These are phyloP conservation scores for Hormiphora californensis DNA, from an alignment of 37 sponge, comb jelly and placozoan species.

Conservation along the genomic window DNA sequence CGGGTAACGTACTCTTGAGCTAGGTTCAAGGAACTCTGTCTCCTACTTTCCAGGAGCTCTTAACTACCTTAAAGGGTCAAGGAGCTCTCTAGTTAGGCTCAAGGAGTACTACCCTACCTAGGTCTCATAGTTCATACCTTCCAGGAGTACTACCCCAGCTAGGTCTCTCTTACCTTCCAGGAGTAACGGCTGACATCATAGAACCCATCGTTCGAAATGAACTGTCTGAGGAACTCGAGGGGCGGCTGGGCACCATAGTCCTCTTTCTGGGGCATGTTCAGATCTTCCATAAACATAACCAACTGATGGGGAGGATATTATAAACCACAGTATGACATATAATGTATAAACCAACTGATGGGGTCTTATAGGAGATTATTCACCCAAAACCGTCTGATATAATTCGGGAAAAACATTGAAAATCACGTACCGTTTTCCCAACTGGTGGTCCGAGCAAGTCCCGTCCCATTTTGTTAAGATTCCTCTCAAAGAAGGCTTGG, in stretches of 20 bases:
- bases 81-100: too few species aligned
- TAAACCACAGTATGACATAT: neutral
- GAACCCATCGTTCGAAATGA: conserved; percentile 58
- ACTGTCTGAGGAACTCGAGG: conserved; percentile 65
- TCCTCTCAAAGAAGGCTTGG: conserved; percentile 41
- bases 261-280: conserved; percentile 60
- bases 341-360: neutral
- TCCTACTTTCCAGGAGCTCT: too few species aligned
- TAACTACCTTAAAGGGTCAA: too few species aligned
- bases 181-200: conserved; percentile 58
- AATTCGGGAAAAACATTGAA: too few species aligned
- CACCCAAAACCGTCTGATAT: too few species aligned
- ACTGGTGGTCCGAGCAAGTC: conserved; percentile 36
- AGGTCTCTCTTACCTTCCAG: conserved; percentile 72
- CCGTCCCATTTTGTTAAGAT: conserved; percentile 49
- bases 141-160: too few species aligned
- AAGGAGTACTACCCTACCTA: too few species aligned
- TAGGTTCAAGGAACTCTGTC: too few species aligned
- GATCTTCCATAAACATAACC: conserved; percentile 65
- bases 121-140: too few species aligned
- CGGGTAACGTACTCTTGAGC: too few species aligned
- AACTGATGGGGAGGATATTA: conserved; percentile 54
- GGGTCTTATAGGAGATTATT: too few species aligned
- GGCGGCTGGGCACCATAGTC: conserved; percentile 59
- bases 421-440: conserved; percentile 46